These are phyloP conservation scores for Rhadinocentrus ornatus DNA, from an alignment of 2,797 vertebrate genomes.

Conservation along the genomic window DNA sequence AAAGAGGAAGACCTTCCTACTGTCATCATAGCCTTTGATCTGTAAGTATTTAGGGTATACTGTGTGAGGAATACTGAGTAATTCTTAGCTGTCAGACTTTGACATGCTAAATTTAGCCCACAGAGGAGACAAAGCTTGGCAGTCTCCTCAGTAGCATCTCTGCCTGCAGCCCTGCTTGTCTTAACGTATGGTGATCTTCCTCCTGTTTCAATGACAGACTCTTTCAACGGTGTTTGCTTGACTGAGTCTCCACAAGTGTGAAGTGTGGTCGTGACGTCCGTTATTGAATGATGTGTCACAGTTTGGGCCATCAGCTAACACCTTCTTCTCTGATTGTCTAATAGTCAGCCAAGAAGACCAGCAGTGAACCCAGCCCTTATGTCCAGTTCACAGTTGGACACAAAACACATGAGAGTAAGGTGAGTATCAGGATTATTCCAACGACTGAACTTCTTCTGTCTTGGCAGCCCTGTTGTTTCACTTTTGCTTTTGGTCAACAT, in stretches of 20 bases:
- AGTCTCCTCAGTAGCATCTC: conserved; percentile 50
- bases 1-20: conserved; percentile 19
- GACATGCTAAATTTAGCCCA: conserved; percentile 65
- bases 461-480: background rate
- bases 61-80: conserved; percentile 49
- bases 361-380: conserved; percentile 91
- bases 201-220: conserved; percentile 28
- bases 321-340: conserved; percentile 33
- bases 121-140: conserved; percentile 53
- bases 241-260: conserved; percentile 18
- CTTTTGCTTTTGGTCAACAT: background rate
- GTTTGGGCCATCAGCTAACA: conserved; percentile 16
- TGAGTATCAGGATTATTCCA: conserved; percentile 64
- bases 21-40: conserved; percentile 6
- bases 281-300: conserved; percentile 10
- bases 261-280: conserved; percentile 19
- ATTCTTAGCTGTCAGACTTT: conserved; percentile 58
- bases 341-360: conserved; percentile 94
- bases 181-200: conserved; percentile 28
- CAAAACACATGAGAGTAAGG: conserved; percentile 93
- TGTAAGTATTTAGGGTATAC: conserved; percentile 40
- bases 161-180: conserved; percentile 70
- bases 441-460: background rate
- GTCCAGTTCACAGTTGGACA: conserved; percentile 92
- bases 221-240: conserved; percentile 37